Base-by-base conservation (phyloP, 2,113 vertebrate species). In the Elgaria multicarinata region DNA sequence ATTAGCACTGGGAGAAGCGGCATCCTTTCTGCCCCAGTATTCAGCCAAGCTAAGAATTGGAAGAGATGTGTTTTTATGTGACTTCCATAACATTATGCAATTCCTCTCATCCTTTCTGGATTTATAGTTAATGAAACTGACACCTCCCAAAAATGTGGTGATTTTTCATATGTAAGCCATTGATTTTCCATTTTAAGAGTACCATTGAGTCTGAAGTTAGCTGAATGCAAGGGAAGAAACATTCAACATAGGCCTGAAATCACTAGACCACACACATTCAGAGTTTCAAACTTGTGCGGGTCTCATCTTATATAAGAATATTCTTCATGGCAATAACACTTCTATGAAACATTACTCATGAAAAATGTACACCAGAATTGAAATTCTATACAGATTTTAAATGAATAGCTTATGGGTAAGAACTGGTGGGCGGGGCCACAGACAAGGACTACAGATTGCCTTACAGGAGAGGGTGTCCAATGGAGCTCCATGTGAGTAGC, bases 121-220 rank as follows among this genome's bases (percentile, higher is more conserved):
- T 85, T 72, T 78, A 42, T 55, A 81, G 74, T 72, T 93, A 94
- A 87, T 50, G 90, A 93, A 53, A 55, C 80, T 2, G 0, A 50
- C 85, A 91, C 74, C 85, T 67, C 39, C 1, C 1, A 79, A n/a
- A 76, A 93, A 0, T 0, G 4, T 50, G 84, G 50, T 36, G 87
- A 69, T 20, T 88, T 85, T 78, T 31, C 77, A 86, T 88, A 53
- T 92, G 76, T 9, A 76, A 53, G 87, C 87, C 79, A 91, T 44
- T 33, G 0, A 86, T 92, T 92, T 88, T 58, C 82, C 67, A 55
- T 69, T 64, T 53, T 66, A 39, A 18, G 89, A 90, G 31, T n/a
- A 89, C 39, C 2, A 0, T 72, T 86, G 36, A 71, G 6, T 0
- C 0, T 0, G 0, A 89, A 0, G 4, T 1, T 83, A 14, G 3